Conservation (phyloP, 2,113 vertebrate species). For the Polyodon spathula region DNA sequence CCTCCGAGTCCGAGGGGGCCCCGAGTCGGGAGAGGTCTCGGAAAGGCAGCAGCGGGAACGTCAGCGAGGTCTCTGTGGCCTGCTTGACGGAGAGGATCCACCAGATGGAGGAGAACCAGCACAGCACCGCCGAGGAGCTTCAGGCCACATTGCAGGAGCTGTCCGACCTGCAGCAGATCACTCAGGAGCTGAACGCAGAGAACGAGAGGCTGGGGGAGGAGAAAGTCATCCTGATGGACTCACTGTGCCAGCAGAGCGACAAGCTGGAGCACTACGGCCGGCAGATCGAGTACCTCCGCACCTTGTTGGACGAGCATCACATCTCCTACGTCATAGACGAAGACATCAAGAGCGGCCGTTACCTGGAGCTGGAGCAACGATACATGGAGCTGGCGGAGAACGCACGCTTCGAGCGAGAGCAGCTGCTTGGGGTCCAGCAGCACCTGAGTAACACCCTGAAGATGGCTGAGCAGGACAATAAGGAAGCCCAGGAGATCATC, state of each 20-base stretch:
- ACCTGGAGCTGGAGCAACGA: constrained; percentile 88
- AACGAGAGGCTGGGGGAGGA: constrained; percentile 90
- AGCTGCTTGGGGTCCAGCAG: constrained; percentile 87
- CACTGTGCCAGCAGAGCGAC: constrained; percentile 87
- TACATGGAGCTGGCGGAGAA: constrained; percentile 83
- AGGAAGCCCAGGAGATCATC: constrained; percentile 87
- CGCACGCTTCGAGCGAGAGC: constrained; percentile 81
- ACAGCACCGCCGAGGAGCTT: constrained; percentile 87
- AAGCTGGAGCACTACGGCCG: constrained; percentile 79
- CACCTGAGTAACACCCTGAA: constrained; percentile 90
- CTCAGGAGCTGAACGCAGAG: constrained; percentile 86
- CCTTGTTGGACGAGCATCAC: constrained; percentile 79
- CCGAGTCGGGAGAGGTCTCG: constrained; percentile 75
- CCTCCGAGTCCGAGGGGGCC: constrained; percentile 69
- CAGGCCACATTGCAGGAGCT: constrained; percentile 89
- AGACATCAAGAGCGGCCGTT: constrained; percentile 84
- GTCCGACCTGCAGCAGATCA: constrained; percentile 85
- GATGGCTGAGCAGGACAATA: constrained; percentile 92
- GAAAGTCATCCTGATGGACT: constrained; percentile 89
- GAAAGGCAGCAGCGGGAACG: constrained; percentile 75
- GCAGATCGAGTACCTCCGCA: constrained; percentile 81
- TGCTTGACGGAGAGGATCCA: constrained; percentile 88
- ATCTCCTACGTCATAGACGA: constrained; percentile 74
- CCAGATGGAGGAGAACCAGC: constrained; percentile 95
- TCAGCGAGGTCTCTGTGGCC: constrained; percentile 81